Evolutionary conservation across 2,113 vertebrate genomes (phyloP), one percentile per base, ranked within the genome.

Genomic region (Tetrao urogallus): DNA sequence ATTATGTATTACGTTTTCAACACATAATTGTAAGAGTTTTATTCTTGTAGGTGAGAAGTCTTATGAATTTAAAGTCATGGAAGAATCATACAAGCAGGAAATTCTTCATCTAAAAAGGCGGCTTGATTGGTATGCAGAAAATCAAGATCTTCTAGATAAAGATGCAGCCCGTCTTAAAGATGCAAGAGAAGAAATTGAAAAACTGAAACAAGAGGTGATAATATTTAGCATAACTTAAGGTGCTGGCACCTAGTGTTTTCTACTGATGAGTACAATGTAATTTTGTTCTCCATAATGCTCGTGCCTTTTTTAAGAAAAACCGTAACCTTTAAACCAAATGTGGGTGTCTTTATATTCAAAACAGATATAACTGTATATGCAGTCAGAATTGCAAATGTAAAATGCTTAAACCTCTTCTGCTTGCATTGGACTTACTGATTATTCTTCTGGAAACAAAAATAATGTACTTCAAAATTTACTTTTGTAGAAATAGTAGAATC

Each of bases 71-170:
- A 97, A 95, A 88, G 91, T 98, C 63, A 96, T 98, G 95, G 98
- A 99, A 97, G 98, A 99, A 69, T 97, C 97, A 27, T 98, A 99
- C 97, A 98, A 98, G 85, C 97, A 98, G 88, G 99, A 99, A 96
- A 96, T 99, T 20, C 42, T 52, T 16, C 94, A 93, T 38, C 97
- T 99, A 27, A 98, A 98, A 89, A 99, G 98, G 87, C 97, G 98
- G 86, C 97, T 99, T 82, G 98, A 98, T 73, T 99, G 99, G 99
- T 99, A 98, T 92, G 98, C 98, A 27, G 98, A 99, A 97, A 99
- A 99, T 95, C 99, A 99, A 96, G 98, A 99, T 61, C 97, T 99
- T 72, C 96, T 99, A 94, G 98, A 99, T 96, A 98, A 97, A 98
- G 99, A 99, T 77, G 97, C 98, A 43, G 86, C 87, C 48, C 97